Evolutionary conservation across 37 sponge, comb jelly and placozoan genomes (phyloP), one percentile per base, ranked within the genome.

Genomic region (Diacarnus erythraeanus): DNA sequence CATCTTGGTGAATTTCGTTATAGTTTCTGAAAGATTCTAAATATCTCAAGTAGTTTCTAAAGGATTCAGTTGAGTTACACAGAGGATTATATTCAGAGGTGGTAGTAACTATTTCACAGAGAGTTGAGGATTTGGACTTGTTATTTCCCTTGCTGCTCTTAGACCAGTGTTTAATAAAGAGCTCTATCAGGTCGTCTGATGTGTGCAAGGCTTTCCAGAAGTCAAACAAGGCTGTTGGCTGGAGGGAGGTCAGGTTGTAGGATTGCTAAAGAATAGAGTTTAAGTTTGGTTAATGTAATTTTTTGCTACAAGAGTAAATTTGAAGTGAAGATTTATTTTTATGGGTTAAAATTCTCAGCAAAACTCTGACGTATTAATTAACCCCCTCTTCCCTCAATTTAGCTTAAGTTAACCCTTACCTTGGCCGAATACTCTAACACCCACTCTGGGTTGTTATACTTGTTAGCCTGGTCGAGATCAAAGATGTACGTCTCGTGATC

Each of bases 381-480:
- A n/a, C n/a, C n/a, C n/a, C n/a, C n/a, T n/a, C n/a, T n/a, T n/a
- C n/a, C n/a, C n/a, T n/a, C n/a, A n/a, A n/a, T n/a, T n/a, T n/a
- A n/a, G n/a, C n/a, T n/a, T n/a, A n/a, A n/a, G n/a, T n/a, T 47
- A 63, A 10, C 39, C 10, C 74, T 38, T 34, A 91, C 92, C 87
- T 81, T 81, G 9, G 97, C 92, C 35, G 89, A 80, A 60, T 97
- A 97, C 83, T 92, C 93, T 34, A 77, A 71, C 42, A 76, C 39
- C 97, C 97, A 97, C 10, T 84, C 84, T 0, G 92, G 34, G 31
- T 81, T 83, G 74, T 94, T 84, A 23, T 87, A 64, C 18, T 26
- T 22, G 69, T 97, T 94, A n/a, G 95, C 97, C 38, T 92, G 75
- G 26, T 83, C 86, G 38, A 97, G 51, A 69, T 97, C 86, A 30